Evolutionary conservation across 2,888 invertebrate species (phyloP), one percentile per base, ranked within the genome.

Genomic region (Erebia aethiops): DNA sequence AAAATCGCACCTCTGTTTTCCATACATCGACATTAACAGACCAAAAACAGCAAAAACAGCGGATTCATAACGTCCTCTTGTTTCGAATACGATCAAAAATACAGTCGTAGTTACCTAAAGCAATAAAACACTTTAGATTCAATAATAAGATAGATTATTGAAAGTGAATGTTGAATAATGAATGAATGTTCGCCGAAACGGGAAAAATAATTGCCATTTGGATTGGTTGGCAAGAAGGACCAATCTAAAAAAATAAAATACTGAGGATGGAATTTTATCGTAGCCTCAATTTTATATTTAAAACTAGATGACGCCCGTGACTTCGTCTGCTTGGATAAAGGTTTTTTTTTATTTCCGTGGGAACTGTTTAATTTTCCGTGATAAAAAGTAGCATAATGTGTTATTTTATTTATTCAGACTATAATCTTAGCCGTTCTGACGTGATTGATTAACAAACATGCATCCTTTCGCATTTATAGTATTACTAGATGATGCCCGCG

Each of bases 161-260:
- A 54, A 64, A 35, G 46, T 64, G 54, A 54, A 52, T 54, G 16
- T 64, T 64, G 64, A 64, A 64, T 64, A 35, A 41, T 64, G 64
- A 64, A 64, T 54, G 64, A 64, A 41, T 18, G 21, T 62, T 46
- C 46, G 14, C 18, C 16, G 54, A 52, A 64, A 16, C 64, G 41
- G 64, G 54, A 54, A 54, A 41, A 35, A 64, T 11, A 52, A 62
- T 21, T 14, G 62, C 46, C 62, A 49, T 21, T 62, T 13, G 21
- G 62, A 21, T 21, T 14, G 46, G 62, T 2, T 1, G 46, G 46
- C 13, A 61, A 46, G 43, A 46, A 14, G 62, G 16, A 43, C 16
- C 18, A 9, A 18, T 13, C 13, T 26, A 21, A 49, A 62, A 62
- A 49, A 62, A 49, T 8, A 35, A 35, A 35, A 7, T 35, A 35